Evolutionary conservation across 2,797 vertebrate species (phyloP).

Genomic region (Taeniopygia guttata): DNA sequence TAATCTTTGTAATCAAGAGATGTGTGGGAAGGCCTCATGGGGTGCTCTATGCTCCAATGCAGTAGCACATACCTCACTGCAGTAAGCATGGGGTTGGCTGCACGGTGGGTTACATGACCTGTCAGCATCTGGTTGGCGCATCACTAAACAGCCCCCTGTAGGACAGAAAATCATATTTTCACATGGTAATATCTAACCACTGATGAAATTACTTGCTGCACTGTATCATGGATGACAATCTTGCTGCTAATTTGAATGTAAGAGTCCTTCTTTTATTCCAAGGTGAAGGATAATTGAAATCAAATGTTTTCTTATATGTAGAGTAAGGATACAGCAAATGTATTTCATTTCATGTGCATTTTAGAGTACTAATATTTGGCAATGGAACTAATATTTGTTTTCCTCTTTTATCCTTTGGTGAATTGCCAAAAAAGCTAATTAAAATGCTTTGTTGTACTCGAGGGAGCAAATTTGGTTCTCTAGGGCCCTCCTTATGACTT

Average conservation of each 20-base stretch:
- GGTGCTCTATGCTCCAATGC: background rate
- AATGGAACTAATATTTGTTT: background rate
- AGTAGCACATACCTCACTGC: constrained; percentile 86
- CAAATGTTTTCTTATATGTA: background rate
- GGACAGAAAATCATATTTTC: constrained; percentile 71
- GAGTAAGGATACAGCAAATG: background rate
- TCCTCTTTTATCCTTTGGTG: background rate
- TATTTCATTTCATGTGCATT: background rate
- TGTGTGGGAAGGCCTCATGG: background rate
- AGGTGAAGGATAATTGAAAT: background rate
- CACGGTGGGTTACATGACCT: constrained; percentile 91
- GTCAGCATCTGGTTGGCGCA: constrained; percentile 83
- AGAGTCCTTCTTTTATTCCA: background rate
- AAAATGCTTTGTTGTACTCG: background rate
- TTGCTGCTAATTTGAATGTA: background rate
- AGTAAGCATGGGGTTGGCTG: constrained; percentile 88
- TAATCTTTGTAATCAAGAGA: background rate
- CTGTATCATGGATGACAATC: background rate
- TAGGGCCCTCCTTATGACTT: background rate
- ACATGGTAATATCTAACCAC: constrained; percentile 30
- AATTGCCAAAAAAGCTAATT: background rate
- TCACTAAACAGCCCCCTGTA: constrained; percentile 89
- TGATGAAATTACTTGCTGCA: background rate
- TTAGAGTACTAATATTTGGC: background rate
- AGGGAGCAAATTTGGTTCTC: background rate